Percentiles rank a stretch among this genome's conserved stretches.
Conservation (phyloP, 2,888 invertebrate genomes). For the Dioctria linearis region DNA sequence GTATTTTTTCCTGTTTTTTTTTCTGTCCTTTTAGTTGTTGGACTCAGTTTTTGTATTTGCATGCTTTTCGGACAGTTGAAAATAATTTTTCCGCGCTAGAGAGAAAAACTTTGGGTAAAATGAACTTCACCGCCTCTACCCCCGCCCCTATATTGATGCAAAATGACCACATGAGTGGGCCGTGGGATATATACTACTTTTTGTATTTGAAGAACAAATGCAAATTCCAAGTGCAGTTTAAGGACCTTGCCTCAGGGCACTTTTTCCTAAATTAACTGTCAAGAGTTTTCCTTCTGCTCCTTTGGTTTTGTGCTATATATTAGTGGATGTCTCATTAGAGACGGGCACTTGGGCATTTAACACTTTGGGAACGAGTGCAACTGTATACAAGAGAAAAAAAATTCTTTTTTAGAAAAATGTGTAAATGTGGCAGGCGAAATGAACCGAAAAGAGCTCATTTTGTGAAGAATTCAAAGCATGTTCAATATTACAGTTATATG, state of each 20-base stretch:
- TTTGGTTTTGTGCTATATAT: slow-evolving; percentile 46
- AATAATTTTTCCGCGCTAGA: slow-evolving; percentile 48
- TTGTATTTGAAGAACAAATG: slow-evolving; percentile 34
- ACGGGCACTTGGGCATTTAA: slow-evolving; percentile 43
- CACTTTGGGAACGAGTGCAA: slow-evolving; percentile 44
- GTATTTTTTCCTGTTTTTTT: slow-evolving; percentile 15
- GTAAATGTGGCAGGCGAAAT: slow-evolving; percentile 49
- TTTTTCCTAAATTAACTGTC: slow-evolving; percentile 51
- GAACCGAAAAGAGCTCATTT: slow-evolving; percentile 18
- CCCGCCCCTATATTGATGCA: slow-evolving; percentile 35
- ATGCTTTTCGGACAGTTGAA: slow-evolving; percentile 50
- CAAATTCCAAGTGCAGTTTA: slow-evolving; percentile 53
- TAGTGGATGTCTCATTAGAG: slow-evolving; percentile 45
- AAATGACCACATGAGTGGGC: slow-evolving; percentile 46
- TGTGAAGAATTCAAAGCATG: background rate
- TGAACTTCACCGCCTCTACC: slow-evolving; percentile 31
- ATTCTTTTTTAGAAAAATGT: background rate
- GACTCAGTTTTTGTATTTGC: slow-evolving; percentile 35
- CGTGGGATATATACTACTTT: slow-evolving; percentile 7
- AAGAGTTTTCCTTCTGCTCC: slow-evolving; percentile 48
- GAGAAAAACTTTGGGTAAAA: slow-evolving; percentile 42
- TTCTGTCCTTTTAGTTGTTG: slow-evolving; percentile 45
- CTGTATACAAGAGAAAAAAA: background rate
- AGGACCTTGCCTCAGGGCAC: slow-evolving; percentile 46
- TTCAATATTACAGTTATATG: too few species aligned